A percentile compares a stretch with the other conserved stretches of the same genome.
These are phyloP conservation scores for Nephrocerus scutellatus DNA, from an alignment of 2,888 invertebrate genomes.

Conservation along the genomic window DNA sequence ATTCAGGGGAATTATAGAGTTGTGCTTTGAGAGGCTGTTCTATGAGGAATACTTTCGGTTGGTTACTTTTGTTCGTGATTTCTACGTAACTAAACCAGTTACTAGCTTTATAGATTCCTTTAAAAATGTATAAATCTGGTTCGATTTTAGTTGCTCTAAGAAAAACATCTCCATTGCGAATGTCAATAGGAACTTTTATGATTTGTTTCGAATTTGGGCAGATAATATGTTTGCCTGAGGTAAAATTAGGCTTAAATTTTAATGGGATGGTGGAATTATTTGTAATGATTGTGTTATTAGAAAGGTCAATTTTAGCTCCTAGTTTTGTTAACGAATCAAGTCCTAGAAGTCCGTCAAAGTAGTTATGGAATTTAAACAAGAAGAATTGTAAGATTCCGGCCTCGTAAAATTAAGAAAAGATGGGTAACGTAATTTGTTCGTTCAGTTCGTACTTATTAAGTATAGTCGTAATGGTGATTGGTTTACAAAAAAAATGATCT, in stretches of 20 bases:
- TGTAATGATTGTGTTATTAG: background rate
- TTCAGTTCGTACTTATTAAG: too few relatives aligned
- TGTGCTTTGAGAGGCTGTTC: too few relatives aligned
- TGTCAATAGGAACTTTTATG: slow-evolving; percentile 1
- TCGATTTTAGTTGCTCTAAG: too few relatives aligned
- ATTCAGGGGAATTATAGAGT: too few relatives aligned
- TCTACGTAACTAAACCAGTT: slow-evolving; percentile 1
- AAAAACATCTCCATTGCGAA: background rate
- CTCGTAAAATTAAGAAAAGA: background rate
- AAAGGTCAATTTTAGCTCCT: slow-evolving; percentile 5
- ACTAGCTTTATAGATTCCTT: background rate
- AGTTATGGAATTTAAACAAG: slow-evolving; percentile 3
- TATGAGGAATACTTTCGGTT: background rate
- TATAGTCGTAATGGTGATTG: too few relatives aligned
- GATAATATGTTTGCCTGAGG: background rate
- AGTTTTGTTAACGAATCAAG: background rate
- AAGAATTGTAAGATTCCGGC: background rate
- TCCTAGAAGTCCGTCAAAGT: slow-evolving; percentile 3
- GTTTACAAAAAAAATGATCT: too few relatives aligned
- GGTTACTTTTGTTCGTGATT: background rate
- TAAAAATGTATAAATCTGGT: too few relatives aligned
- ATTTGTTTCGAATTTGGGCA: slow-evolving; percentile 1
- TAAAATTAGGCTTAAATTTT: slow-evolving; percentile 1
- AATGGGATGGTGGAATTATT: background rate
- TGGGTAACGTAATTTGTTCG: background rate